Conservation (phyloP, 37 sponge, comb jelly and placozoan genomes). For the Cladorhizidae sp. region DNA sequence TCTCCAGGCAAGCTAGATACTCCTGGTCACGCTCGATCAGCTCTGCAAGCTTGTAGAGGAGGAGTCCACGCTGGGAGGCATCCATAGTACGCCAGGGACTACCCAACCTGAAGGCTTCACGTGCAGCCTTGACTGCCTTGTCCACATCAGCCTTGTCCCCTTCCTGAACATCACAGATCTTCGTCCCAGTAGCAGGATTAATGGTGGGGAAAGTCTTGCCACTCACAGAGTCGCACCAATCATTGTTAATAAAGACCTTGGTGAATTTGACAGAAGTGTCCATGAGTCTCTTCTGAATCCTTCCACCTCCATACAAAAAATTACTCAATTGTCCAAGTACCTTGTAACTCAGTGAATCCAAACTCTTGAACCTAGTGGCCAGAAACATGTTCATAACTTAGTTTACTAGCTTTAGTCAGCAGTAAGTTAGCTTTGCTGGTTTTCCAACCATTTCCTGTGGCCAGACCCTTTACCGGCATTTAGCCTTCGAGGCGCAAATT, state of each 20-base stretch:
- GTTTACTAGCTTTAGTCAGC: too few species aligned
- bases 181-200: constrained; percentile 93
- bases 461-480: too few species aligned
- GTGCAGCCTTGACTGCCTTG: constrained; percentile 91
- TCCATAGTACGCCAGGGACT: constrained; percentile 95
- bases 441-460: too few species aligned
- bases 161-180: constrained; percentile 93
- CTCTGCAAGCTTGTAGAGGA: constrained; percentile 89
- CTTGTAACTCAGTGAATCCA: too few species aligned
- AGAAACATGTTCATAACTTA: too few species aligned
- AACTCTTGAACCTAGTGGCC: too few species aligned
- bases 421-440: too few species aligned
- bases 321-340: too few species aligned
- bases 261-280: constrained; percentile 70
- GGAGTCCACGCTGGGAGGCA: constrained; percentile 87
- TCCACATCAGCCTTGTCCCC: constrained; percentile 98
- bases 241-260: constrained; percentile 98
- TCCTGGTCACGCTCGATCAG: constrained; percentile 91
- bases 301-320: too few species aligned
- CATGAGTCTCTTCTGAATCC: not conserved
- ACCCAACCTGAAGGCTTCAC: constrained; percentile 85
- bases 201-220: constrained; percentile 94
- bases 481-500: too few species aligned
- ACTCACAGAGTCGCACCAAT: constrained; percentile 87
- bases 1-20: constrained; percentile 90